These are phyloP conservation scores for Pseudolaguvia tuberculata DNA, from an alignment of 2,113 vertebrate species.

Conservation along the genomic window DNA sequence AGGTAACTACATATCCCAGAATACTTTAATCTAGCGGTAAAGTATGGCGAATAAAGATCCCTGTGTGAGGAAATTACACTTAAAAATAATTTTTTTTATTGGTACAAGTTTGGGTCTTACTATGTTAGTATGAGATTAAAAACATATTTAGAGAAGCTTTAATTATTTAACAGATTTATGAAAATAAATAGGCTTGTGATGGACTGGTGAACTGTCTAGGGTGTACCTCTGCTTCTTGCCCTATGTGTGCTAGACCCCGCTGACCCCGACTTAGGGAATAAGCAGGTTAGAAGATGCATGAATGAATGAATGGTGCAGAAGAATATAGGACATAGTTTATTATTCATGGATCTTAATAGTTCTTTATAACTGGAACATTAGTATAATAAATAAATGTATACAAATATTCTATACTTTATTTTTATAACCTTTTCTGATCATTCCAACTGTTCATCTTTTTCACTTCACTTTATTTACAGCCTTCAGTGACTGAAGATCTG, in stretches of 20 bases:
- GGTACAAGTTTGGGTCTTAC: background rate
- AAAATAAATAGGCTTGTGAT: no score
- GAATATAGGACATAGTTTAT: background rate
- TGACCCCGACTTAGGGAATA: no score
- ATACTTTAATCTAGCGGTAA: slow-evolving; percentile 33
- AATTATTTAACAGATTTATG: background rate
- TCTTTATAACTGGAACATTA: background rate
- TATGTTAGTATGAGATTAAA: background rate
- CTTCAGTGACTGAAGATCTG: background rate
- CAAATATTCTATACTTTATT: no score
- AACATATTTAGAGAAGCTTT: background rate
- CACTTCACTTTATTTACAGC: background rate
- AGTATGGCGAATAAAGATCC: slow-evolving; percentile 67
- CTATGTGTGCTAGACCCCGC: no score
- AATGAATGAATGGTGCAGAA: background rate
- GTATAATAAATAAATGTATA: background rate
- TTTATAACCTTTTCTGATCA: no score
- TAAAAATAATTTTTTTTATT: background rate
- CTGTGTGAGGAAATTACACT: slow-evolving; percentile 54
- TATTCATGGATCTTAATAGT: background rate
- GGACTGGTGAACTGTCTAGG: no score
- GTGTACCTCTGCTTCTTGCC: no score
- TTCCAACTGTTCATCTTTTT: no score
- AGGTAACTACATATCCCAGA: no score
- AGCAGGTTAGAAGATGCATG: no score